Percentiles rank a stretch among this genome's conserved stretches.
Evolutionary conservation across 1,140 invertebrate genomes (phyloP).

Genomic region (Pseudomyrmex sp.): DNA sequence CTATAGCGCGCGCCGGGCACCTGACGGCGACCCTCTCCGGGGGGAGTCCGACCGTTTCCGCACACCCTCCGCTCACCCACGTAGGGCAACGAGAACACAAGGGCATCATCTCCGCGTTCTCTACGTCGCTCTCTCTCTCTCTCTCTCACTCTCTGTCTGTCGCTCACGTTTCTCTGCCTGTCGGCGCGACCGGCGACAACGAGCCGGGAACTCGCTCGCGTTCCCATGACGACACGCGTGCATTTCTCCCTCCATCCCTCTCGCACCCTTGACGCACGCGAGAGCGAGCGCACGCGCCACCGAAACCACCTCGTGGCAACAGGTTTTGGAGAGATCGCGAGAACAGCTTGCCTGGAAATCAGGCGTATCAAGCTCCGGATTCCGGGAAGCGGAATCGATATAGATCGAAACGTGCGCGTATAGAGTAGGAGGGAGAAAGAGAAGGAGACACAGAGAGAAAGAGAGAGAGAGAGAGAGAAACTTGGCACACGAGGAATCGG

Average conservation of each 20-base stretch:
- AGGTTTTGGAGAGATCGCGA: slow-evolving; percentile 71
- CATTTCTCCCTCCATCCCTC: slow-evolving; percentile 45
- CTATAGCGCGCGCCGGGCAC: slow-evolving; percentile 67
- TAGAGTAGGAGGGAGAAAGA: background rate
- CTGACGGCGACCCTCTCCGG: slow-evolving; percentile 75
- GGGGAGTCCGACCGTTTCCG: slow-evolving; percentile 64
- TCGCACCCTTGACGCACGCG: slow-evolving; percentile 23
- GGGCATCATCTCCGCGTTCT: slow-evolving; percentile 28
- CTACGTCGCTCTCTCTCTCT: background rate
- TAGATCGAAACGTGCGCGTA: slow-evolving; percentile 18
- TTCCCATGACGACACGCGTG: slow-evolving; percentile 79
- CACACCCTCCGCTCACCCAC: slow-evolving; percentile 48
- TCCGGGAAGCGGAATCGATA: slow-evolving; percentile 39
- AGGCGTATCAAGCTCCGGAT: background rate
- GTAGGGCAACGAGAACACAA: slow-evolving; percentile 33
- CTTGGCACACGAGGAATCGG: slow-evolving; percentile 14
- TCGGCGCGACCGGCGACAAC: slow-evolving; percentile 19
- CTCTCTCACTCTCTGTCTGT: background rate
- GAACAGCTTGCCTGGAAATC: slow-evolving; percentile 4
- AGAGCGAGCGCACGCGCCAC: slow-evolving; percentile 74
- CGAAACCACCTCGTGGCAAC: slow-evolving; percentile 68
- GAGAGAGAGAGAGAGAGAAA: background rate
- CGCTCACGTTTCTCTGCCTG: slow-evolving; percentile 31
- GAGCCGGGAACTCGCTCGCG: slow-evolving; percentile 69
- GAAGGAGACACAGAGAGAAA: background rate